Percentiles rank a stretch among this genome's conserved stretches.
Evolutionary conservation across 2,113 vertebrate genomes (phyloP).

Genomic region (Ciconia stormi): DNA sequence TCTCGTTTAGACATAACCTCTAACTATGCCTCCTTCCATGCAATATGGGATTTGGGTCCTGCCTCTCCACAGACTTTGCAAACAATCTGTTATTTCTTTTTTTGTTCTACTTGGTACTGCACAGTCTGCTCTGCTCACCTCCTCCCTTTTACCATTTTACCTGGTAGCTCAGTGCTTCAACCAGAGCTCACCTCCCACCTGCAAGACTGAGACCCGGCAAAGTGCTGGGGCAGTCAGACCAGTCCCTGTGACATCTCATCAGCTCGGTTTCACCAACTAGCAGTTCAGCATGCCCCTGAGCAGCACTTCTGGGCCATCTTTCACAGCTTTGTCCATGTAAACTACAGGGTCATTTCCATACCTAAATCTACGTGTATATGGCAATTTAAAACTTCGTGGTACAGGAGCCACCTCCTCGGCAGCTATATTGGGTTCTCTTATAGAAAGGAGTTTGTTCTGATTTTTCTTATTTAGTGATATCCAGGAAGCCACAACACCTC

Average conservation of each 20-base stretch:
- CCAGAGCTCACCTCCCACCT: neutral
- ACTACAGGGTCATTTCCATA: neutral
- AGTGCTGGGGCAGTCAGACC: neutral
- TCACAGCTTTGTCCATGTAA: neutral
- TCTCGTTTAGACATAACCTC: neutral
- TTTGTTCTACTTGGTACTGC: neutral
- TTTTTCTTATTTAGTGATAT: neutral
- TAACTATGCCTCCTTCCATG: neutral
- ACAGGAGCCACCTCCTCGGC: neutral
- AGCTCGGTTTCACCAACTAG: neutral
- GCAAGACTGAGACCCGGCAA: neutral
- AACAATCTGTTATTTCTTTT: neutral
- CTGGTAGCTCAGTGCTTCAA: neutral
- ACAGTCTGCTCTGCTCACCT: neutral
- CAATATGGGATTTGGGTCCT: neutral
- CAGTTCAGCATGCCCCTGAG: neutral
- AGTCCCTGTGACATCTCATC: neutral
- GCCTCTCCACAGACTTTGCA: neutral
- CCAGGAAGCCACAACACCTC: neutral
- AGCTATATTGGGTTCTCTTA: neutral
- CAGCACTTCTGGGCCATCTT: neutral
- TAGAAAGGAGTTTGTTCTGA: neutral
- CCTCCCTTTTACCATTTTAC: neutral
- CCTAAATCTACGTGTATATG: neutral
- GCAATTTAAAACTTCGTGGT: neutral